These are phyloP conservation scores for Carapus acus DNA, from an alignment of 2,797 vertebrate species.

Conservation along the genomic window DNA sequence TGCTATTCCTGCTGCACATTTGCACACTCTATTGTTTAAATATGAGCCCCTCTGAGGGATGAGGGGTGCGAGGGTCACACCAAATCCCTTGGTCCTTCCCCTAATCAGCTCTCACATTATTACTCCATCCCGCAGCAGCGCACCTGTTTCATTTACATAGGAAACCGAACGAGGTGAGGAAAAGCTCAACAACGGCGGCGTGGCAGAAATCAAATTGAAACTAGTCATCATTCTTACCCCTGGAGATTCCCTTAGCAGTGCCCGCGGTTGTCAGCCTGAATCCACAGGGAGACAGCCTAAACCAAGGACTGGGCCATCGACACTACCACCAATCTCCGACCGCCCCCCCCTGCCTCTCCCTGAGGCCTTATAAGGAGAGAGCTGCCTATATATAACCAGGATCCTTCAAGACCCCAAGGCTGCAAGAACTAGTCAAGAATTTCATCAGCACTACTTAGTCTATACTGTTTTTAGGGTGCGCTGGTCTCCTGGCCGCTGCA, in stretches of 20 bases:
- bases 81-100: constrained; percentile 23
- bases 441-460: constrained; percentile 36
- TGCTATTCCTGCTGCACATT: constrained; percentile 14
- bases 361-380: constrained; percentile 68
- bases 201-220: constrained; percentile 20
- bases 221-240: constrained; percentile 57
- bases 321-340: constrained; percentile 58
- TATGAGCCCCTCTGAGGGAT: constrained; percentile 23
- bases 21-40: constrained; percentile 7
- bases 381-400: constrained; percentile 71
- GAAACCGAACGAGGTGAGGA: constrained; percentile 22
- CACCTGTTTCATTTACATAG: constrained; percentile 20
- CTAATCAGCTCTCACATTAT: constrained; percentile 11
- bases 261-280: constrained; percentile 67
- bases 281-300: constrained; percentile 71
- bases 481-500: constrained; percentile 1
- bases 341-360: constrained; percentile 56
- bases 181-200: not conserved
- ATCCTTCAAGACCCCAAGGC: constrained; percentile 59
- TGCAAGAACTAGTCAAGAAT: constrained; percentile 38
- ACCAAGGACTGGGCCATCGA: constrained; percentile 63
- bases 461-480: constrained; percentile 15
- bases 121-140: constrained; percentile 19
- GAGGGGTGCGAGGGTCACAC: no score
- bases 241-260: constrained; percentile 59